Evolutionary conservation across 2,888 invertebrate genomes (phyloP).

Genomic region (Itoplectis maculator): DNA sequence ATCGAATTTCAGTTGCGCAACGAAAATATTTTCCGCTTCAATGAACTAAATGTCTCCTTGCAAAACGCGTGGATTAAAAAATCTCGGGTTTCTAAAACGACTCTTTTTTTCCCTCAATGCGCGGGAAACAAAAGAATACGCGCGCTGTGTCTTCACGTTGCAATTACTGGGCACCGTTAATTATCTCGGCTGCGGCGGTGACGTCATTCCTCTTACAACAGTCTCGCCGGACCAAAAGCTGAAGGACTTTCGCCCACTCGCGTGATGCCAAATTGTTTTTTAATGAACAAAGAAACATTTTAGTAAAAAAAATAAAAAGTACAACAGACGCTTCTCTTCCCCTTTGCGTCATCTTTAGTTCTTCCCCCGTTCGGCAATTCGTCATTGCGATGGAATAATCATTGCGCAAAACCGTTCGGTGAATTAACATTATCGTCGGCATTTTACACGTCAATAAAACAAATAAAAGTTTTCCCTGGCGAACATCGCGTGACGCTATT

Average conservation of each 20-base stretch:
- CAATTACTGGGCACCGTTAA: constrained; percentile 13
- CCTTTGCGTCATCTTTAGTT: background rate
- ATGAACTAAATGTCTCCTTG: too few species aligned
- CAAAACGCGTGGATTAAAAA: too few species aligned
- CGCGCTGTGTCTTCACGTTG: background rate
- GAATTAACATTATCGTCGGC: constrained; percentile 13
- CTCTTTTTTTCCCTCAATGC: background rate
- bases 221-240: background rate
- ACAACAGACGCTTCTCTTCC: background rate
- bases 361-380: background rate
- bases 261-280: background rate
- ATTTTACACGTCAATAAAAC: background rate
- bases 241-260: background rate
- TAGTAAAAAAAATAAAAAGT: too few species aligned
- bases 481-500: background rate
- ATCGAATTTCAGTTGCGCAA: too few species aligned
- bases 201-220: background rate
- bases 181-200: background rate
- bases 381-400: constrained; percentile 7
- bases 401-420: background rate
- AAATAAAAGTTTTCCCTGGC: background rate
- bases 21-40: too few species aligned
- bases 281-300: too few species aligned
- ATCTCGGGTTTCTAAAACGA: too few species aligned
- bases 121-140: background rate